Percentiles rank a stretch among this genome's conserved stretches.
These are phyloP conservation scores for Rhinichthys osculus DNA, from an alignment of 2,797 vertebrate species.

Conservation along the genomic window DNA sequence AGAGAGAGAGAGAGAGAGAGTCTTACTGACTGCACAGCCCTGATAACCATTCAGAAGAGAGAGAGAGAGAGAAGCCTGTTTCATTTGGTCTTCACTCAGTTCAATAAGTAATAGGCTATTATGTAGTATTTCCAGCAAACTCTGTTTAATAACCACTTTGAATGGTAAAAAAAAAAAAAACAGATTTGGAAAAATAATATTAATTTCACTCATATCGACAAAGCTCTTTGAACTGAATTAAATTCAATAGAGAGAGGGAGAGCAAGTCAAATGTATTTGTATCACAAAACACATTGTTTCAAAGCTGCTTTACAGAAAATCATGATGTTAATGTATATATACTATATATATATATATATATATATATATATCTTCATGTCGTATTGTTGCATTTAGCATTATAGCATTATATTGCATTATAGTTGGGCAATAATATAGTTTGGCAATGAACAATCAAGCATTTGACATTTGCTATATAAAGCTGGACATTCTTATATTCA, in stretches of 20 bases:
- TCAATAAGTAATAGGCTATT: not conserved
- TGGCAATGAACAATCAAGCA: not conserved
- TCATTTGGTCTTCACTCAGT: not conserved
- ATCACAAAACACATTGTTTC: not conserved
- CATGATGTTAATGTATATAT: not conserved
- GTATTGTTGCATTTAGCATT: not conserved
- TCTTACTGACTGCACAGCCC: not conserved
- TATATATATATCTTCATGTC: not conserved
- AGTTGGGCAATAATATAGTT: not conserved
- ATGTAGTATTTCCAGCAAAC: not conserved
- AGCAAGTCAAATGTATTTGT: not conserved
- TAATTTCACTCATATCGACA: not conserved
- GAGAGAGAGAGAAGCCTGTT: not conserved
- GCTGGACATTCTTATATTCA: too few species aligned
- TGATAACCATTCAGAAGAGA: not conserved
- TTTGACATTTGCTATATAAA: not conserved
- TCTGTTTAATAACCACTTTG: not conserved
- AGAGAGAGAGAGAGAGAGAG: not conserved
- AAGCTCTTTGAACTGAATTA: not conserved
- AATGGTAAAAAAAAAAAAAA: not conserved
- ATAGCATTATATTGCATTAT: not conserved
- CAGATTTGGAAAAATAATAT: not conserved
- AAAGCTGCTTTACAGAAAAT: not conserved
- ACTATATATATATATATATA: not conserved
- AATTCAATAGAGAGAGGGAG: not conserved